A percentile compares a stretch with the other conserved stretches of the same genome.
These are phyloP conservation scores for Chloroceryle aenea DNA, from an alignment of 2,113 vertebrate species.

Conservation along the genomic window DNA sequence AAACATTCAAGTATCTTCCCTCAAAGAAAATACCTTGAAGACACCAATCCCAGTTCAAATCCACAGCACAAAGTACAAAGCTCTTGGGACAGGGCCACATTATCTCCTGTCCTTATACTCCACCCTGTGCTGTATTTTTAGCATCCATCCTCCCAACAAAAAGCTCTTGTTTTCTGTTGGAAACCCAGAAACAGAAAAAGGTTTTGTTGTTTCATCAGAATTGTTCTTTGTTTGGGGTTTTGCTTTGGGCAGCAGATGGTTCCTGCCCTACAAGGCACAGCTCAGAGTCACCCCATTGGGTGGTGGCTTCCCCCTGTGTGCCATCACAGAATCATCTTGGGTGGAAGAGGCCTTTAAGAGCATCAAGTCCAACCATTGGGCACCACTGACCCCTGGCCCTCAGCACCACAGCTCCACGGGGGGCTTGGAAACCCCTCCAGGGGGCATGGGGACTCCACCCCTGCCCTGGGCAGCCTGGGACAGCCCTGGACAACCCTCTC, in stretches of 20 bases:
- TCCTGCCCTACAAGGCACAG: not conserved
- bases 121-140: not conserved
- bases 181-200: not conserved
- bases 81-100: not conserved
- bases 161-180: not conserved
- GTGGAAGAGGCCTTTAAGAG: not conserved
- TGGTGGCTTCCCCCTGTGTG: not conserved
- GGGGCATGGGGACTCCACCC: too few species aligned
- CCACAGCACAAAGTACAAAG: rapidly evolving
- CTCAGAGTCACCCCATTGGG: not conserved
- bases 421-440: too few species aligned
- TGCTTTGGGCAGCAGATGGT: not conserved
- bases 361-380: not conserved
- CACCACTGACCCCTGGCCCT: too few species aligned
- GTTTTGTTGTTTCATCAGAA: not conserved
- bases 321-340: not conserved
- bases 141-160: not conserved
- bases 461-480: too few species aligned
- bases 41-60: rapidly evolving
- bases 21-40: not conserved
- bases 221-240: not conserved
- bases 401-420: too few species aligned
- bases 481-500: too few species aligned
- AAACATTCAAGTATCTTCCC: not conserved
- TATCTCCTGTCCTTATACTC: not conserved